These are phyloP conservation scores for Acrocephalus scirpaceus DNA, from an alignment of 2,797 vertebrate species.

Conservation along the genomic window DNA sequence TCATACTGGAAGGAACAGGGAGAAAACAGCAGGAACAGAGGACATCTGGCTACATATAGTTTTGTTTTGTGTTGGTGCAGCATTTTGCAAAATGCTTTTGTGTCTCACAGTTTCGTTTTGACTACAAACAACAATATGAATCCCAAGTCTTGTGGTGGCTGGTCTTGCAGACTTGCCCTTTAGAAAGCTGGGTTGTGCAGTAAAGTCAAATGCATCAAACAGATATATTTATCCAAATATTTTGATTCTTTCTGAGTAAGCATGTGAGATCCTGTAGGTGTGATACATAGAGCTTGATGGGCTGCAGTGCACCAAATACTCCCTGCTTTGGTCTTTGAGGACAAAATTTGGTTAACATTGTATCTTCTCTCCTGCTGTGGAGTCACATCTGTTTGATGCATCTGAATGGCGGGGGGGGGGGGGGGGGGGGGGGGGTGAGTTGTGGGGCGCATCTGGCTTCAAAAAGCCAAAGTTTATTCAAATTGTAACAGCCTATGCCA, in stretches of 20 bases:
- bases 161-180: not conserved
- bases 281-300: not conserved
- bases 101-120: not conserved
- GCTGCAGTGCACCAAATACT: not conserved
- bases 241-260: not conserved
- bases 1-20: not conserved
- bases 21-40: not conserved
- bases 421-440: not conserved
- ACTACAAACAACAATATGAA: not conserved
- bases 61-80: not conserved
- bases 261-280: not conserved
- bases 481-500: not conserved
- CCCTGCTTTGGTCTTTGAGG: not conserved
- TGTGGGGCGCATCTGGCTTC: not conserved
- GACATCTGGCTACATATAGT: fast-evolving
- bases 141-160: not conserved
- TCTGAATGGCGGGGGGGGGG: not conserved
- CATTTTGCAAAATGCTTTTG: not conserved
- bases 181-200: not conserved
- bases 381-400: not conserved
- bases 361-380: not conserved
- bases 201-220: not conserved
- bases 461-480: not conserved
- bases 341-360: not conserved
- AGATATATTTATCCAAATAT: not conserved